Conservation (phyloP, 2,888 invertebrate genomes). For the Steinernema hermaphroditum region DNA sequence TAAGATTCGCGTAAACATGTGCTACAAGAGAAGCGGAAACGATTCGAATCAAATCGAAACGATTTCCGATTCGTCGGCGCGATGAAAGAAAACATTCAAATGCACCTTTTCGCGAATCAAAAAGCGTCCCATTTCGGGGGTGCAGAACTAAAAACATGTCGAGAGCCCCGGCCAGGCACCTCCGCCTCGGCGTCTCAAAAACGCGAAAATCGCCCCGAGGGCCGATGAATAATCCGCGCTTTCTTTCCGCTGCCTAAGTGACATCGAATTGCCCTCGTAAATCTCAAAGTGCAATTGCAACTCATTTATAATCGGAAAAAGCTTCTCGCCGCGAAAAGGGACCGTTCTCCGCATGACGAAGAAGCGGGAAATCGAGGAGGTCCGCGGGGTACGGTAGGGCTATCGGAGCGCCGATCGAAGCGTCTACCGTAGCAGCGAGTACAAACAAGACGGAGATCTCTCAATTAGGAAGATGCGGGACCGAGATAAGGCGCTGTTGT, state of each 20-base stretch:
- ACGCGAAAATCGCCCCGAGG: conserved; percentile 19
- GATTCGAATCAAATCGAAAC: background rate
- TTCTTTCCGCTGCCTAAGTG: conserved; percentile 24
- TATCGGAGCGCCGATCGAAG: no score
- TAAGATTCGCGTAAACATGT: no score
- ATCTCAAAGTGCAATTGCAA: conserved; percentile 26
- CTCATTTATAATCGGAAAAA: conserved; percentile 16
- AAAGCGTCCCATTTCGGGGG: no score
- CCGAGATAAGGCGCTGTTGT: background rate
- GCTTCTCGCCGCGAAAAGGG: background rate
- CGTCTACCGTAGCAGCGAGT: background rate
- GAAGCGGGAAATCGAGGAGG: background rate
- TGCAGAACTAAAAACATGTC: background rate
- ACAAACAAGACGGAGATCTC: background rate
- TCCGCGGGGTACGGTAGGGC: background rate
- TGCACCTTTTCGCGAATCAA: background rate
- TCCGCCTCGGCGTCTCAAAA: background rate
- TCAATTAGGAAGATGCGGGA: background rate
- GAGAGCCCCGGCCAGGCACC: no score
- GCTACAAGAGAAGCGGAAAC: no score
- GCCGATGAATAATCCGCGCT: conserved; percentile 25
- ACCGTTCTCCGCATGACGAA: background rate
- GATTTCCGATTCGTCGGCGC: background rate
- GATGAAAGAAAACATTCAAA: background rate
- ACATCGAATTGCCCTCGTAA: conserved; percentile 25